phyloP scores from a whole-genome alignment of 2,888 invertebrate species.

The Tetropium fuscum region DNA sequence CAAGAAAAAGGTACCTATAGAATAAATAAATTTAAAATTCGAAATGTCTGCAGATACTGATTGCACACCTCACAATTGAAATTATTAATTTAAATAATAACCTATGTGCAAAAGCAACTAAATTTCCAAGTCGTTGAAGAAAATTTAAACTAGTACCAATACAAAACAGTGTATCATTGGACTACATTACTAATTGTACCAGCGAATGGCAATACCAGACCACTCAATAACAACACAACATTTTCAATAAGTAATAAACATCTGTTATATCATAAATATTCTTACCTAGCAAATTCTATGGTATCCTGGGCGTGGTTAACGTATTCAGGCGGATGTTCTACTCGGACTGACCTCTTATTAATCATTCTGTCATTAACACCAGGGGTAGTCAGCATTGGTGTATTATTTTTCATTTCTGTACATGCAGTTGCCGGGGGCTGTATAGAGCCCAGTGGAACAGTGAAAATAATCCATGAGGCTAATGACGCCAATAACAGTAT shows the following conservation, averaged over 20 bases:
- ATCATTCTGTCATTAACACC: conserved; percentile 64
- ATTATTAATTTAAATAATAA: no score
- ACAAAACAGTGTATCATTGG: no score
- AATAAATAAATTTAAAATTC: no score
- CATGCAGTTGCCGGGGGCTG: conserved; percentile 95
- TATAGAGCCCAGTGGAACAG: conserved; percentile 94
- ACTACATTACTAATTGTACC: no score
- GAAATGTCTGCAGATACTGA: no score
- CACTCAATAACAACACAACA: background rate
- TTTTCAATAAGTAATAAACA: background rate
- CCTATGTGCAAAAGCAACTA: no score
- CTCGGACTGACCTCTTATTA: conserved; percentile 67
- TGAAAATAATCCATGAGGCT: conserved; percentile 96
- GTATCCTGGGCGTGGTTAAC: background rate
- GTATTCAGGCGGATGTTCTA: conserved; percentile 29
- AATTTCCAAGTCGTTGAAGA: no score
- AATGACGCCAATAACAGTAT: conserved; percentile 90
- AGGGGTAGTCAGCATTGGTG: conserved; percentile 74
- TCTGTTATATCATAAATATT: background rate
- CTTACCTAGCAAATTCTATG: background rate
- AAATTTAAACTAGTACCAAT: no score
- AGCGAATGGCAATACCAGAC: background rate
- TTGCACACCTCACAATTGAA: no score
- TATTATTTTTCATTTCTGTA: conserved; percentile 74
- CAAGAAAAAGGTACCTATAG: no score